Conservation (phyloP, 2,797 vertebrate genomes). For the Typhlichthys eigenmanni region DNA sequence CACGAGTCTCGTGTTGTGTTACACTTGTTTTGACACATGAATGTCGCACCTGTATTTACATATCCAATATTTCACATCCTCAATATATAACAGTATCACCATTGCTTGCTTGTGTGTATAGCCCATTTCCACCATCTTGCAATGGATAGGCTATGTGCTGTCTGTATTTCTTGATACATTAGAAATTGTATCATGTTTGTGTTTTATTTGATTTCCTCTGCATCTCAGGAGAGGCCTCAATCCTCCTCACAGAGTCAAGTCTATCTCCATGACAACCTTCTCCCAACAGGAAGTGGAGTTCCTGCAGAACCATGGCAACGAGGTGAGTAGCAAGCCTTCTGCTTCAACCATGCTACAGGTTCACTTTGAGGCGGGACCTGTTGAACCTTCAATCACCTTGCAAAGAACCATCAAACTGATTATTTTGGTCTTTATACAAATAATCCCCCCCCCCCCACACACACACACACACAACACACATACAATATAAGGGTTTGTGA, state of each 20-base stretch:
- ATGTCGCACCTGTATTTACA: neutral
- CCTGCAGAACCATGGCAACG: slow-evolving; percentile 90
- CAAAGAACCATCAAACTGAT: neutral
- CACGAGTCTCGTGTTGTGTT: slow-evolving; percentile 19
- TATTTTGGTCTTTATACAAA: neutral
- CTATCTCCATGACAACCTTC: slow-evolving; percentile 96
- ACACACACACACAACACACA: neutral
- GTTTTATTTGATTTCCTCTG: slow-evolving; percentile 26
- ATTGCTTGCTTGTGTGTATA: slow-evolving; percentile 5
- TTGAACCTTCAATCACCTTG: neutral
- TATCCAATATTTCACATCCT: slow-evolving; percentile 20
- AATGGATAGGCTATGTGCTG: slow-evolving; percentile 1
- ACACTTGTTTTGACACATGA: slow-evolving; percentile 13
- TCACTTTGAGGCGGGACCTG: slow-evolving; percentile 8
- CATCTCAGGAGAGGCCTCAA: slow-evolving; percentile 88
- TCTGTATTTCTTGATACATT: neutral
- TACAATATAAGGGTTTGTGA: neutral
- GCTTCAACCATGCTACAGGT: neutral
- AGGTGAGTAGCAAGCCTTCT: slow-evolving; percentile 75
- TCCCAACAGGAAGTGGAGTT: slow-evolving; percentile 91
- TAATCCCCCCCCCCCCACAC: too few species aligned
- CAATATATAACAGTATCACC: slow-evolving; percentile 3
- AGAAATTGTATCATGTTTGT: neutral
- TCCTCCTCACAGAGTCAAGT: slow-evolving; percentile 92
- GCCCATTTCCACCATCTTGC: slow-evolving; percentile 24